Conservation (phyloP, 2,113 vertebrate genomes). For the Phoenicopterus ruber region DNA sequence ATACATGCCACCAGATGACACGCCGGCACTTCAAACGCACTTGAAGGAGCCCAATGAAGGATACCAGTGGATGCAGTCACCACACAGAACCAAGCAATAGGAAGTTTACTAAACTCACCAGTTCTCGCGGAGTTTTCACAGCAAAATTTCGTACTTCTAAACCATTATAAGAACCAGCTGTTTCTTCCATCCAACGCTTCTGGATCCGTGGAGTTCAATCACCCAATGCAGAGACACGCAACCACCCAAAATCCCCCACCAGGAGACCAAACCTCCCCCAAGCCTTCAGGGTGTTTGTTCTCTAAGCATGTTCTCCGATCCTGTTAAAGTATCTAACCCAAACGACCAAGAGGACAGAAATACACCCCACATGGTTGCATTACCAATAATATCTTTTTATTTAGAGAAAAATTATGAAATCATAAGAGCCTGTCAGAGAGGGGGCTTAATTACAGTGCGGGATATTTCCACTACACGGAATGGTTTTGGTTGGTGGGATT, state of each 20-base stretch:
- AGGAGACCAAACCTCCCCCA: neutral
- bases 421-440: neutral
- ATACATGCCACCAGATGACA: fast-evolving
- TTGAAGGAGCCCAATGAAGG: neutral
- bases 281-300: neutral
- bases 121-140: neutral
- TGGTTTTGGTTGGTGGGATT: neutral
- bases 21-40: neutral
- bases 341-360: neutral
- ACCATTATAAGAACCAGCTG: neutral
- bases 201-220: neutral
- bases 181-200: neutral
- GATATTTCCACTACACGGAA: neutral
- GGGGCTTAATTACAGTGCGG: neutral
- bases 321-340: neutral
- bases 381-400: neutral
- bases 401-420: neutral
- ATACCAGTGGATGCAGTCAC: fast-evolving
- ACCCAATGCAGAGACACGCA: neutral
- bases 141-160: neutral
- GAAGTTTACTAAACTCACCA: neutral
- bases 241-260: neutral
- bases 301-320: neutral
- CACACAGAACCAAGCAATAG: neutral
- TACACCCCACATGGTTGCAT: neutral